Base-by-base conservation (phyloP, 2,113 vertebrate species). In the Cyanoderma ruficeps region DNA sequence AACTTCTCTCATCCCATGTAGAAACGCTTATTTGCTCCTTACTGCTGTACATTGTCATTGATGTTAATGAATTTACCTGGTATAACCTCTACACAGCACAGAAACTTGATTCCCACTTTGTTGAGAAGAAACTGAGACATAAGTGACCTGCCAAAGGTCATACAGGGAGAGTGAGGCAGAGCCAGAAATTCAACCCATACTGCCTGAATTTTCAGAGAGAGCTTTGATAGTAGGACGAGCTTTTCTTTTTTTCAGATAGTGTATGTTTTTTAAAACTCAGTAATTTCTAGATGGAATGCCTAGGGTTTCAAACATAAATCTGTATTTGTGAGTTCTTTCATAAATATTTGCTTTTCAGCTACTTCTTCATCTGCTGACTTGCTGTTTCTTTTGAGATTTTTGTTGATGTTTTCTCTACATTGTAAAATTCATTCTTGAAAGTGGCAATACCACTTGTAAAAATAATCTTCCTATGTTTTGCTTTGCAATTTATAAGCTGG, bases 101-200 rank as follows among this genome's bases (percentile, higher is more conserved):
- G 89, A 88, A 94, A 89, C 11, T 19, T 27, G 67, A 86, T 72
- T 83, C 63, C 27, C 35, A 89, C 24, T 95, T 95, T 86, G 14
- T 76, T 91, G 78, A 90, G 71, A 79, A 70, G 87, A 91, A 96
- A 80, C 15, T 55, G 89, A 96, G 75, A 65, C 46, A 37, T 31
- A 74, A 80, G 25, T 57, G n/a, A 61, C 46, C 69, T 84, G 53
- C 65, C 55, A 91, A 80, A 84, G 64, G 52, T 92, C 56, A 35
- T 10, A 50, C 5, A 67, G 35, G 17, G 22, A 71, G 69, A 71
- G 22, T 23, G 22, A 89, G 25, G 21, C 25, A 91, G 72, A 89
- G 50, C 5, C 55, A 95, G 75, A 89, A 94, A 83, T 85, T 72
- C 87, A 89, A 57, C 37, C 24, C 69, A 60, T 15, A 74, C 19